Percentiles rank a stretch among this genome's conserved stretches.
Evolutionary conservation across 2,888 invertebrate genomes (phyloP).

Genomic region (Aspidapion aeneum): DNA sequence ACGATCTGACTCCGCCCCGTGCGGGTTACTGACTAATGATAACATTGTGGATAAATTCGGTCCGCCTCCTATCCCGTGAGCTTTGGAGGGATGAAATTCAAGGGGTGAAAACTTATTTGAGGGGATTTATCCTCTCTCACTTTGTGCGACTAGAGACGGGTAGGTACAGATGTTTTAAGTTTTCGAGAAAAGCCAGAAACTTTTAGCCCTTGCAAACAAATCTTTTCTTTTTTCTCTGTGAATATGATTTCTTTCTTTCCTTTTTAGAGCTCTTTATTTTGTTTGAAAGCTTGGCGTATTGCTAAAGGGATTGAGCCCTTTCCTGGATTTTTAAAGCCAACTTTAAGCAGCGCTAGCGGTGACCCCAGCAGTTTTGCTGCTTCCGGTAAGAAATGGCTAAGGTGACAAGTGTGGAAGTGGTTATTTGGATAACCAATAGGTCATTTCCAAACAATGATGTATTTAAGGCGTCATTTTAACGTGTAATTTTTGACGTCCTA

Average conservation of each 20-base stretch:
- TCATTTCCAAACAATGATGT: too few relatives aligned
- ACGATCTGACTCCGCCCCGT: slow-evolving; percentile 46
- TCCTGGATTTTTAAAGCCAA: too few relatives aligned
- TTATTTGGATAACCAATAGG: too few relatives aligned
- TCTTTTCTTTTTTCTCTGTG: neutral
- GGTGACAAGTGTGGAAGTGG: too few relatives aligned
- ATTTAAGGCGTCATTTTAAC: too few relatives aligned
- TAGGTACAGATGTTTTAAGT: neutral
- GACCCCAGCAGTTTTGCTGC: too few relatives aligned
- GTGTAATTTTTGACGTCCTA: too few relatives aligned
- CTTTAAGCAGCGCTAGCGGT: too few relatives aligned
- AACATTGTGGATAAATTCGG: slow-evolving; percentile 40
- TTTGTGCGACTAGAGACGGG: neutral
- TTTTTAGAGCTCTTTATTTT: neutral
- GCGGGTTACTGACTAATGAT: slow-evolving; percentile 49
- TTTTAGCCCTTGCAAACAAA: neutral
- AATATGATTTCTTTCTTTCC: neutral
- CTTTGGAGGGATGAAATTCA: slow-evolving; percentile 28
- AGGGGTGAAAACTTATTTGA: slow-evolving; percentile 25
- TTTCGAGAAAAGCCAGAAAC: neutral
- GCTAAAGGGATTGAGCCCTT: too few relatives aligned
- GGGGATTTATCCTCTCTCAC: neutral
- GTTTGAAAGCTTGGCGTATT: too few relatives aligned
- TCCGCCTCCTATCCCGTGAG: slow-evolving; percentile 38
- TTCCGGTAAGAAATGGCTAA: too few relatives aligned